Evolutionary conservation across 2,888 invertebrate genomes (phyloP).

Genomic region (Cantharis lateralis): DNA sequence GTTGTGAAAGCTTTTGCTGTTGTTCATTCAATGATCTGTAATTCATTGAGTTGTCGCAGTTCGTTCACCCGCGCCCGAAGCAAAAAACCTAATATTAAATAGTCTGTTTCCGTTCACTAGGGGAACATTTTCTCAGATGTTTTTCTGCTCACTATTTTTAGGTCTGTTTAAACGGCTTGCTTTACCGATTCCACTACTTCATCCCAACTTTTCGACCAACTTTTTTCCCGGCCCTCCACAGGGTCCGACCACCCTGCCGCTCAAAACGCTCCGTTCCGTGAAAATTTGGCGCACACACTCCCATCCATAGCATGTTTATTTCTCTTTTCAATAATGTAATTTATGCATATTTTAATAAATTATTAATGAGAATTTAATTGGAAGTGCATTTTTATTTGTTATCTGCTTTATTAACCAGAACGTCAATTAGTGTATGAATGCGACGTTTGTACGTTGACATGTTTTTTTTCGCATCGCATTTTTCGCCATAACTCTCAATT

Average conservation of each 20-base stretch:
- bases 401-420: background rate
- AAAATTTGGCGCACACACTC: background rate
- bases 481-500: background rate
- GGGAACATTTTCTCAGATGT: slow-evolving; percentile 44
- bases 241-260: background rate
- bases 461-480: background rate
- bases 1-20: slow-evolving; percentile 37
- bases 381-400: background rate
- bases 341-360: background rate
- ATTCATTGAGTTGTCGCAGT: slow-evolving; percentile 44
- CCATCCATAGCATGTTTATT: background rate
- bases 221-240: background rate
- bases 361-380: background rate
- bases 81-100: slow-evolving; percentile 49
- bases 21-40: slow-evolving; percentile 41
- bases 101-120: slow-evolving; percentile 46
- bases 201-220: background rate
- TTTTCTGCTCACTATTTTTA: slow-evolving; percentile 33
- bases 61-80: slow-evolving; percentile 46
- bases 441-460: background rate
- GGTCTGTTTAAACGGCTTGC: background rate
- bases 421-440: background rate
- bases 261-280: too few relatives aligned
- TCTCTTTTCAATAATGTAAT: background rate
- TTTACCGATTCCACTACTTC: background rate